Base-by-base conservation (phyloP, 2,797 vertebrate species). In the Chloroceryle inda region DNA sequence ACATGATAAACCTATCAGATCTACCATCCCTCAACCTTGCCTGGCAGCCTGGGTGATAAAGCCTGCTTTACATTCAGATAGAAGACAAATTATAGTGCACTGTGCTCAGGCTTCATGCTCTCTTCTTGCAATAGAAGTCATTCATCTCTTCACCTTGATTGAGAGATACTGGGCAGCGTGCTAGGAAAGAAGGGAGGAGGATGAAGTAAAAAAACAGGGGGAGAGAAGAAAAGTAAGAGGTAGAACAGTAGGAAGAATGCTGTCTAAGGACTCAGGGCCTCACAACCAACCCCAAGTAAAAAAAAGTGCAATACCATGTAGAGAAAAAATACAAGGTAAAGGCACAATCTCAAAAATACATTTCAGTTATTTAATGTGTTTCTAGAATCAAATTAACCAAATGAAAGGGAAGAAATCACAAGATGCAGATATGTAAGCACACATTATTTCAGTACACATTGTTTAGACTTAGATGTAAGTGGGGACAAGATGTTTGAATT, bases 1-100 rank as follows among this genome's bases (percentile, higher is more conserved):
- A 83, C 79, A 94, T 94, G 96, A 98, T 98, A 97, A 98, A 97
- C 93, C 94, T 94, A 97, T 97, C 96, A 97, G 49, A 83, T 69
- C 24, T 72, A 66, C 94, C 91, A 96, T 97, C 84, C 92, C 83
- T 98, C 96, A 97, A 49, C 80, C 77, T 96, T 16, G 35, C 86
- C 85, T 96, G 95, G 92, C 95, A 98, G 96, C 55, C 79, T 61
- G 64, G 92, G 72, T 94, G 97, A 98, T 91, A 96, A 76, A 73
- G 27, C 52, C 95, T 96, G 88, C 90, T 94, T 96, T 93, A 69
- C 78, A 92, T 92, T 94, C 94, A 40, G 93, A 89, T 89, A 97
- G 92, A 95, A 96, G 92, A 96, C 92, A 97, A 96, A 97, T 95
- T 93, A 92, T 73, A 75, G 74, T 49, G 69, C 87, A 55, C 88